Evolutionary conservation across 2,797 vertebrate genomes (phyloP), one percentile per base, ranked within the genome.

Genomic region (Oreochromis mossambicus): DNA sequence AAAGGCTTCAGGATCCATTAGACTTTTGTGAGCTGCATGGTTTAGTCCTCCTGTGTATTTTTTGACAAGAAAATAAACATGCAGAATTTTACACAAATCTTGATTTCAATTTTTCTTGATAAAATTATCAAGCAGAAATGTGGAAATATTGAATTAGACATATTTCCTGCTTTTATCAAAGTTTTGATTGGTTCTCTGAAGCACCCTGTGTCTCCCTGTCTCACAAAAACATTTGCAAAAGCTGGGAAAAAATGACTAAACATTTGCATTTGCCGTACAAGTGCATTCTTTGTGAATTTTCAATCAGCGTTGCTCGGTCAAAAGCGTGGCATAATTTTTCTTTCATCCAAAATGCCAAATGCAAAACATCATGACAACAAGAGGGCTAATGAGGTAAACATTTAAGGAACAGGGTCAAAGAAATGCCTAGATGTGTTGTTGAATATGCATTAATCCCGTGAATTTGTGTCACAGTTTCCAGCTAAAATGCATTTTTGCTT

Each of bases 371-470:
- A 80, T 21, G 51, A 85, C 88, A 93, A 94, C 90, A 94, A 92
- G 91, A 87, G 82, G 79, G 91, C 90, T 92, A 93, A 94, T 92
- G 92, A 94, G 89, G 88, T 86, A 95, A 94, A 90, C 91, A 92
- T 92, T 95, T 95, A 95, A 91, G 41, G 24, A 95, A 93, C 90
- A 92, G 83, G 90, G 92, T 88, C 89, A 87, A 87, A 66, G 58
- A 83, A 89, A 88, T 90, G 87, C 87, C 84, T 93, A 86, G 75
- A 87, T 93, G 85, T 90, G 87, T 86, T 83, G 77, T 87, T 93
- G 89, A 94, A 94, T 94, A 94, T 94, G 93, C 75, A 95, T 92
- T 73, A 88, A 77, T 87, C 61, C 82, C 19, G 32, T 61, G 68
- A 91, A 91, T 90, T 88, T 81, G 73, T 90, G 88, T 87, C 86